phyloP scores from a whole-genome alignment of 2,797 vertebrate genomes.

The Iguana delicatissima region DNA sequence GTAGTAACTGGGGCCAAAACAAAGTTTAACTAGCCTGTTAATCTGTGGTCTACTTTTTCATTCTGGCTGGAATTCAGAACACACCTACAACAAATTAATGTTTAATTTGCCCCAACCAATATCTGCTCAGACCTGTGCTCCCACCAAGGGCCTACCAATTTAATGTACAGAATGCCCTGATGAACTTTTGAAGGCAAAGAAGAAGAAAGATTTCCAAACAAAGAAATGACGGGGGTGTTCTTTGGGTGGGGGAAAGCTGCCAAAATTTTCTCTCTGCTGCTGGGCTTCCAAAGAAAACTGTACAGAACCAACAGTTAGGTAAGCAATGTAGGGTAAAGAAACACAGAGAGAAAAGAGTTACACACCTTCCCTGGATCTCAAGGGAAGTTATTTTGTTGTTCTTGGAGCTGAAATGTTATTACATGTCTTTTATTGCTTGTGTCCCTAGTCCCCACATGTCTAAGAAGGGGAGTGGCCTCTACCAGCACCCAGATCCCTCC shows the following conservation, averaged over 20 bases:
- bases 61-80: slow-evolving; percentile 60
- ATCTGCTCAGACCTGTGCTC: slow-evolving; percentile 64
- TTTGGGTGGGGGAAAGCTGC: background rate
- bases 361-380: background rate
- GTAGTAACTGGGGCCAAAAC: slow-evolving; percentile 60
- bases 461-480: too few relatives aligned
- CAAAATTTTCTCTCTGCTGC: background rate
- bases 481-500: too few relatives aligned
- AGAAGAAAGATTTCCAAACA: background rate
- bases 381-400: too few relatives aligned
- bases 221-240: background rate
- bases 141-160: slow-evolving; percentile 31
- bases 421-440: too few relatives aligned
- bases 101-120: slow-evolving; percentile 61
- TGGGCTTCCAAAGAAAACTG: background rate
- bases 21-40: slow-evolving; percentile 73
- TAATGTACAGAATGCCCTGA: background rate
- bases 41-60: slow-evolving; percentile 61
- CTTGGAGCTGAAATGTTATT: too few relatives aligned
- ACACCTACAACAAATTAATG: slow-evolving; percentile 66
- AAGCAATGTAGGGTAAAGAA: background rate
- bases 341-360: background rate
- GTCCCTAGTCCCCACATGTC: too few relatives aligned
- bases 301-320: background rate
- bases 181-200: background rate